Evolutionary conservation across 2,797 vertebrate species (phyloP), one percentile per base, ranked within the genome.

Genomic region (Spizella passerina): DNA sequence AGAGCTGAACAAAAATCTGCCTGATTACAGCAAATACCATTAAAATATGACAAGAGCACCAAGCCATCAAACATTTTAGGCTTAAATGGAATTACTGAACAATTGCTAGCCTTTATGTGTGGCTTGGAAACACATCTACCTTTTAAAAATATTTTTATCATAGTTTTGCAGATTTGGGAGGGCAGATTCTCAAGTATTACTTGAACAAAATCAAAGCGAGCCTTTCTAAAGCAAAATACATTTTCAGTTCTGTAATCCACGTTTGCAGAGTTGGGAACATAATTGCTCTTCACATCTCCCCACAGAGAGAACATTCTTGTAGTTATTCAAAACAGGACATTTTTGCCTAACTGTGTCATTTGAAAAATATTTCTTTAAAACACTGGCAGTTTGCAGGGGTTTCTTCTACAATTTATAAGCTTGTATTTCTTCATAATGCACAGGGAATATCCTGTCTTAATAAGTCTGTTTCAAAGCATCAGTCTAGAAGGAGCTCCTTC

Each of bases 311-410:
- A 83, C 44, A 39, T 88, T 90, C 60, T 84, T 89, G 82, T 68
- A 87, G 59, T 64, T 93, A 80, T 53, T 94, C 68, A 86, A 96
- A 96, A 89, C 79, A 93, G 50, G 81, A 52, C 56, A 85, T 90
- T 95, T 92, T 86, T 94, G 65, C 81, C 79, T 66, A 63, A 34
- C 32, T 90, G 16, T 92, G 83, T 95, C 4, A 81, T 84, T 82
- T 90, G 81, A 92, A 95, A 96, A 94, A 79, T 90, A 73, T 92
- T 93, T 95, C 81, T 90, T 88, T 80, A 69, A 60, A 92, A 57
- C n/a, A 18, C 30, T 44, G 30, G 26, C 27, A 64, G 30, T 87
- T 94, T 92, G 24, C 50, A 57, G 52, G 36, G 41, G 30, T 19
- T 79, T 95, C 52, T 82, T 66, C 66, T 68, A 24, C 23, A 44